Evolutionary conservation across 2,888 invertebrate species (phyloP).

Genomic region (Mechanitis messenoides): DNA sequence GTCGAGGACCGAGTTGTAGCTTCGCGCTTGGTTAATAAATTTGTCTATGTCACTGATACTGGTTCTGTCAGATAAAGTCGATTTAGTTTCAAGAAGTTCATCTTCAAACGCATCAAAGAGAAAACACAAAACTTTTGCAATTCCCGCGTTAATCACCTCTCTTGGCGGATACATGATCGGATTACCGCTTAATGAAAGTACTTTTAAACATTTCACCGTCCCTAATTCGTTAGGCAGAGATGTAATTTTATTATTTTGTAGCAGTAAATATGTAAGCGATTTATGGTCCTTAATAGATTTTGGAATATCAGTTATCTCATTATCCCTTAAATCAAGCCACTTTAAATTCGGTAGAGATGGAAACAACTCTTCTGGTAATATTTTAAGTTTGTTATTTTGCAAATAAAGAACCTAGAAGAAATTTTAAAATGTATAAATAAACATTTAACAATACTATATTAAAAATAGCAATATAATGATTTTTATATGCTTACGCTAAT

Average conservation of each 20-base stretch:
- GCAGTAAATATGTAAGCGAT: constrained; percentile 77
- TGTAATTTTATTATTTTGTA: constrained; percentile 79
- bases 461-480: too few relatives aligned
- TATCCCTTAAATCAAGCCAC: constrained; percentile 81
- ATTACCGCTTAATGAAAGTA: constrained; percentile 78
- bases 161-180: constrained; percentile 77
- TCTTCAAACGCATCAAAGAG: constrained; percentile 55
- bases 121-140: constrained; percentile 50
- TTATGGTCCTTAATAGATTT: constrained; percentile 74
- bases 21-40: constrained; percentile 41
- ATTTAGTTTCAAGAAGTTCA: constrained; percentile 46
- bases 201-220: constrained; percentile 76
- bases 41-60: constrained; percentile 32
- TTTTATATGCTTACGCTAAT: constrained; percentile 46
- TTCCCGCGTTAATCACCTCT: constrained; percentile 73
- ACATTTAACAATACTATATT: not conserved
- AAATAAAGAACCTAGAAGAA: constrained; percentile 61
- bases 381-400: constrained; percentile 72
- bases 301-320: constrained; percentile 75
- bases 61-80: constrained; percentile 46
- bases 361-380: constrained; percentile 78
- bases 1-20: constrained; percentile 62
- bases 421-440: not conserved
- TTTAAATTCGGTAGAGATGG: constrained; percentile 69
- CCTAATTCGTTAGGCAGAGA: constrained; percentile 79